Conservation (phyloP, 1,140 invertebrate genomes). For the Dreissena rostriformis region DNA sequence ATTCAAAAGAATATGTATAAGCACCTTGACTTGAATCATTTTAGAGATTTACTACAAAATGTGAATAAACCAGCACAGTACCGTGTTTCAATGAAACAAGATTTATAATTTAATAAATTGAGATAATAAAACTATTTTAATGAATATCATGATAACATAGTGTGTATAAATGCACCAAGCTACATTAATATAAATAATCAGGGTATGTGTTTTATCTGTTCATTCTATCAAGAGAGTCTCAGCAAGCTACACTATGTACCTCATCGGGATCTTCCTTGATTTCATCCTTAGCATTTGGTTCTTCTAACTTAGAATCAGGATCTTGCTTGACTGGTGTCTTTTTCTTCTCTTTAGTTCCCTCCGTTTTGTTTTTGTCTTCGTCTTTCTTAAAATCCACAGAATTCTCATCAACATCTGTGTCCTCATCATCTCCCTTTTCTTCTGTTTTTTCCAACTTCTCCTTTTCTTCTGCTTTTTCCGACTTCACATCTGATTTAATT, state of each 20-base stretch:
- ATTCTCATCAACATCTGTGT: too few species aligned
- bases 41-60: too few species aligned
- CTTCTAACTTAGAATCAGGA: constrained; percentile 26
- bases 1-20: too few species aligned
- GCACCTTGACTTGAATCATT: too few species aligned
- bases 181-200: too few species aligned
- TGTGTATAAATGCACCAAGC: too few species aligned
- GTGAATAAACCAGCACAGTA: too few species aligned
- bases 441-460: constrained; percentile 43
- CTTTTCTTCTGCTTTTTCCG: constrained; percentile 49
- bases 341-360: constrained; percentile 43
- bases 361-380: constrained; percentile 3
- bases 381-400: not conserved
- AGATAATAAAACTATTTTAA: too few species aligned
- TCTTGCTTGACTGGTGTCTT: constrained; percentile 33
- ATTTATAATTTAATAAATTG: too few species aligned
- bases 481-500: not conserved
- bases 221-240: not conserved
- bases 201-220: too few species aligned
- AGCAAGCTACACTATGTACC: constrained; percentile 47
- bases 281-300: constrained; percentile 63
- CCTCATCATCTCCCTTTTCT: constrained; percentile 52
- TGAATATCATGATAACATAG: too few species aligned
- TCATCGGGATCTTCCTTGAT: constrained; percentile 55
- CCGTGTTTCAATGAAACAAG: too few species aligned